Evolutionary conservation across 1,140 invertebrate genomes (phyloP), one percentile per base, ranked within the genome.

Genomic region (Musca vetustissima): DNA sequence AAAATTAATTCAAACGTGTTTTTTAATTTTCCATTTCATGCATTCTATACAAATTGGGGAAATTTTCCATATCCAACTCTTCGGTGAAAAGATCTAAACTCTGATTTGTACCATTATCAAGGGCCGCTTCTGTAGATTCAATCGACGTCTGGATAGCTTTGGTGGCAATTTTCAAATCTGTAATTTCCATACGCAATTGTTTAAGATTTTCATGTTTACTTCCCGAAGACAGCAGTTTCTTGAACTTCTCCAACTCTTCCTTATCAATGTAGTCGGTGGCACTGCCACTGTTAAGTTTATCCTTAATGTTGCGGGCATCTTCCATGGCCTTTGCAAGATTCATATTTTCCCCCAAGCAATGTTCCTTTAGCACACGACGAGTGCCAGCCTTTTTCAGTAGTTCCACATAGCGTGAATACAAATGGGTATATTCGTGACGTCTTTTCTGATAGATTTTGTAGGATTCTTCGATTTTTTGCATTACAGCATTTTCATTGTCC

Each of bases 401-500:
- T 6, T 52, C 47, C 0, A 61, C 36, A 4, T 77, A 64, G 15
- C 69, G 69, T 0, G 19, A 17, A 15, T 70, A 77, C 6, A 72
- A 65, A 2, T 24, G 47, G 9, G 66, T 22, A 69, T 80, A 80
- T n/a, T 80, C 73, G 7, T 21, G 52, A 19, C 76, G 77, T 13
- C 36, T 36, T 3, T 76, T 72, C 1, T 64, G n/a, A 68, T 69
- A 78, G 4, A 64, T 32, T 2, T 72, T 72, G 2, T 59, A 64
- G 22, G 76, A 69, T n/a, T 80, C 76, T 17, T 80, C 74, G 17
- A 80, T 71, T 24, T 80, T 74, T 13, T 74, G 76, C 4, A 71
- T 66, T n/a, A 78, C 43, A 21, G 75, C 72, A 1, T 65, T 72
- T 2, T 47, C 32, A 17, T 77, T 72, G 0, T 80, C 78, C 1